Base-by-base conservation (phyloP, 2,888 invertebrate species). In the Tethea ocularis region DNA sequence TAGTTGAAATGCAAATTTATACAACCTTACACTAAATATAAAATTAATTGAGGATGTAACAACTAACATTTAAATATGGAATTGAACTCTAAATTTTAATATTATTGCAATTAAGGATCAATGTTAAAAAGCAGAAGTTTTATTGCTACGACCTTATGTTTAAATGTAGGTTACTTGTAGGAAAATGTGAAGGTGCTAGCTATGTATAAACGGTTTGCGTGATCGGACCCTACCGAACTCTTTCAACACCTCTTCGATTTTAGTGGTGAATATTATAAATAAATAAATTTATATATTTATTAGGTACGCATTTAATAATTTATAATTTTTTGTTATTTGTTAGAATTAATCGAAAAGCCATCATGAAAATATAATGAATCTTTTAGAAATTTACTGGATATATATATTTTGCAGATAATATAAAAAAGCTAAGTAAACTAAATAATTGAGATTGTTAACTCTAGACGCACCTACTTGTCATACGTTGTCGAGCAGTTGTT, bases 1-100 rank as follows among this genome's bases (percentile, higher is more conserved):
- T 53, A 5, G n/a, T 24, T 17, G 2, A 23, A 22, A 54, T 54
- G 51, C 26, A 26, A 61, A 33, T 57, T 59, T 52, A 56, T 52
- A 36, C 58, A 56, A 57, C 58, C 58, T 61, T 58, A 58, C 61
- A 58, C 61, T 20, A 57, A 61, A 58, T 61, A 56, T 23, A 11
- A 29, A 41, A 22, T 53, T 41, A 57, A 57, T 53, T 17, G 57
- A 57, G 52, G 52, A 53, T 53, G 52, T 53, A 7, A 53, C 26
- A 29, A 53, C 26, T 17, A 29, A 17, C 17, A 29, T 53, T 26
- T 53, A 11, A 26, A 26, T 26, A 53, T 15, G 52, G n/a, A 53
- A 2, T 52, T 26, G 17, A 17, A 26, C 26, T 29, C 24, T 52
- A n/a, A 23, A 24, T 23, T 22, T 51, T 8, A 52, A 52, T 53